These are phyloP conservation scores for Chrysolina americana DNA, from an alignment of 2,888 invertebrate genomes.

Conservation along the genomic window DNA sequence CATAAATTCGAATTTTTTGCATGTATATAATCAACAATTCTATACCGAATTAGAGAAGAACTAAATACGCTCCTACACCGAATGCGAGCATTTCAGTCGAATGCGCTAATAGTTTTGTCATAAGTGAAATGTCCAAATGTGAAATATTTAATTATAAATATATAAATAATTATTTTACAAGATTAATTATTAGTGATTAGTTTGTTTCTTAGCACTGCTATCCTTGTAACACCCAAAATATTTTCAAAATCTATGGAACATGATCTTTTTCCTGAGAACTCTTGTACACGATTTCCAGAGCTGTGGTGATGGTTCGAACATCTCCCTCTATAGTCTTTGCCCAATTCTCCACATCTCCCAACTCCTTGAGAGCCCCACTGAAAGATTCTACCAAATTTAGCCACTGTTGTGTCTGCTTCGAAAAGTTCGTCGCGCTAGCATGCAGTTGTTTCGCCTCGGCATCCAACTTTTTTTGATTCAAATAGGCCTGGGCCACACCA, in stretches of 20 bases:
- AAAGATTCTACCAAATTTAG: constrained; percentile 91
- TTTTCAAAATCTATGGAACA: not conserved
- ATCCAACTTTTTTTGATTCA: constrained; percentile 97
- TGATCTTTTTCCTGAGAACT: constrained; percentile 60
- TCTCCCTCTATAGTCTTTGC: constrained; percentile 96
- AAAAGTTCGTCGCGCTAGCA: constrained; percentile 93
- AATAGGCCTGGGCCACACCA: constrained; percentile 97
- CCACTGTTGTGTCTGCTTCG: constrained; percentile 98
- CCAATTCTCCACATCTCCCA: constrained; percentile 99
- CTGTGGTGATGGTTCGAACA: constrained; percentile 92
- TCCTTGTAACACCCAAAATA: too few species aligned
- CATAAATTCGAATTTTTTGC: too few species aligned
- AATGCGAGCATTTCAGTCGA: too few species aligned
- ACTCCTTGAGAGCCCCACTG: constrained; percentile 91
- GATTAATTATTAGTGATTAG: too few species aligned
- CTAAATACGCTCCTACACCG: too few species aligned
- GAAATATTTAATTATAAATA: too few species aligned
- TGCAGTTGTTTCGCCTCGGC: constrained; percentile 97
- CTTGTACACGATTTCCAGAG: constrained; percentile 95
- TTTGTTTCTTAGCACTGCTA: too few species aligned
- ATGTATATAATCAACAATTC: too few species aligned
- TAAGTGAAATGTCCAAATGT: too few species aligned
- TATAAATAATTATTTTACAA: too few species aligned
- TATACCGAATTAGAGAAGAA: too few species aligned
- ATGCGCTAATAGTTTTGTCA: too few species aligned